phyloP scores from a whole-genome alignment of 1,140 invertebrate genomes.

The Ericerus pela region DNA sequence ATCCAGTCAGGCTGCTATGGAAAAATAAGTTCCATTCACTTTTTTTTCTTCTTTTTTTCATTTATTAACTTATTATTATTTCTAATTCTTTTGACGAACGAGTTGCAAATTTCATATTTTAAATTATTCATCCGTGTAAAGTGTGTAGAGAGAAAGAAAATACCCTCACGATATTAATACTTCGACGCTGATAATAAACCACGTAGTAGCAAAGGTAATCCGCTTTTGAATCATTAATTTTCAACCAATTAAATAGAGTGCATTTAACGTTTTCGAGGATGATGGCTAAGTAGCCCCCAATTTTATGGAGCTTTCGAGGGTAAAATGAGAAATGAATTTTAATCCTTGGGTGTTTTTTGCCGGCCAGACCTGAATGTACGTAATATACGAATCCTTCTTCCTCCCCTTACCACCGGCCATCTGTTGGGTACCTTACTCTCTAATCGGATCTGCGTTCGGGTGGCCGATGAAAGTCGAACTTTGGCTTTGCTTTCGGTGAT shows the following conservation, averaged over 20 bases:
- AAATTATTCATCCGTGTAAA: no score
- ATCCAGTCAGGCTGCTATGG: no score
- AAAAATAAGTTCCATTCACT: no score
- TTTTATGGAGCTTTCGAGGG: neutral
- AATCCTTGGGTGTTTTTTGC: constrained; percentile 1
- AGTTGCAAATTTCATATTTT: no score
- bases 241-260: constrained; percentile 11
- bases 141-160: no score
- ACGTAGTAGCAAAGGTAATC: constrained; percentile 8
- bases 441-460: constrained; percentile 5
- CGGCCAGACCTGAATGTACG: neutral
- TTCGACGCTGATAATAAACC: neutral
- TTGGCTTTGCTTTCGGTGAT: neutral
- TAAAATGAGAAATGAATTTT: constrained; percentile 12
- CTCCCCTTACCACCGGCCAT: no score
- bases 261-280: constrained; percentile 4
- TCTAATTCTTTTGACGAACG: no score
- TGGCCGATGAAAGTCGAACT: constrained; percentile 7
- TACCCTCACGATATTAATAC: neutral
- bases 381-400: neutral
- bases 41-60: no score
- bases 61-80: no score
- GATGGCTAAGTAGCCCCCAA: constrained; percentile 3
- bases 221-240: constrained; percentile 12
- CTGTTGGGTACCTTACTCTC: neutral